These are phyloP conservation scores for Drosophila birchii DNA, from an alignment of 2,888 invertebrate genomes.

Conservation along the genomic window DNA sequence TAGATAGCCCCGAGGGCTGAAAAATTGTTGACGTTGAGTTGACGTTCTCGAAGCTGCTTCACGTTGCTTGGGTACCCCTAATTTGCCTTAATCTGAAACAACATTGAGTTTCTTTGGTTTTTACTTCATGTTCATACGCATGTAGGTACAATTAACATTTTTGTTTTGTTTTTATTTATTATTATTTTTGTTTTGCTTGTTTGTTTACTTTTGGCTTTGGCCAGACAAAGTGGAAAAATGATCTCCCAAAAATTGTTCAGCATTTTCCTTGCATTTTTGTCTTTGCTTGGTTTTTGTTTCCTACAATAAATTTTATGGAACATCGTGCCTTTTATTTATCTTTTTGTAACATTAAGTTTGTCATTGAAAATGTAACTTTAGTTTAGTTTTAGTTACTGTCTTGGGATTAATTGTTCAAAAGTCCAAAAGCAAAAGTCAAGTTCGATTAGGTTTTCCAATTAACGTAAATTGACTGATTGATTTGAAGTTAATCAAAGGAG, in stretches of 20 bases:
- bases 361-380: constrained; percentile 64
- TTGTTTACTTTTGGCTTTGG: constrained; percentile 63
- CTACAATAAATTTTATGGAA: constrained; percentile 65
- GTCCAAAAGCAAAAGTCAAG: constrained; percentile 16
- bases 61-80: constrained; percentile 73
- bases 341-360: constrained; percentile 54
- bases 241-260: constrained; percentile 68
- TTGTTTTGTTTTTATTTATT: constrained; percentile 22
- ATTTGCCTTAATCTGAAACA: constrained; percentile 58
- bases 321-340: constrained; percentile 65
- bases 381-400: constrained; percentile 42
- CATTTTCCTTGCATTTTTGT: constrained; percentile 67
- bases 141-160: constrained; percentile 68
- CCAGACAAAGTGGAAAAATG: constrained; percentile 65
- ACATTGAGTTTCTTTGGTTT: constrained; percentile 51
- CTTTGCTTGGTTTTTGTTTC: constrained; percentile 48
- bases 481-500: constrained; percentile 29
- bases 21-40: constrained; percentile 56
- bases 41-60: constrained; percentile 69
- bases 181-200: neutral
- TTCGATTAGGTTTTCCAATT: constrained; percentile 29
- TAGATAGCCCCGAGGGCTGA: constrained; percentile 51
- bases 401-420: constrained; percentile 28
- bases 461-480: constrained; percentile 29
- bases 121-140: constrained; percentile 35